A percentile compares a stretch with the other conserved stretches of the same genome.
phyloP scores from a whole-genome alignment of 2,888 invertebrate species.

The Epirrhoe alternata region DNA sequence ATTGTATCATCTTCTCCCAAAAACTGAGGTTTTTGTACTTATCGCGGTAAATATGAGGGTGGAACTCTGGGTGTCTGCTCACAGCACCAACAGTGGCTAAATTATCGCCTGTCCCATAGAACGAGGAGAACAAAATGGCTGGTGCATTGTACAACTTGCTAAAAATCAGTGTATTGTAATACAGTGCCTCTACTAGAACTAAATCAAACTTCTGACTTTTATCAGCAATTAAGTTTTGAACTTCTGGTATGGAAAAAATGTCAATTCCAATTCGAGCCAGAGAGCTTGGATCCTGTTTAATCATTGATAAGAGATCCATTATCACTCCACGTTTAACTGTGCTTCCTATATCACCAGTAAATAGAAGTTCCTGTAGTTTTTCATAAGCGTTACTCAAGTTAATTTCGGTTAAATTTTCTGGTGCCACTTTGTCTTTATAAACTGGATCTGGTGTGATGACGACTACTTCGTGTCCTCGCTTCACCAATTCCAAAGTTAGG shows the following conservation, averaged over 20 bases:
- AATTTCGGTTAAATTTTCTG: conserved; percentile 62
- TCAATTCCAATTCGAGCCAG: conserved; percentile 18
- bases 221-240: conserved; percentile 44
- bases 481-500: conserved; percentile 58
- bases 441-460: conserved; percentile 62
- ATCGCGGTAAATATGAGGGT: conserved; percentile 43
- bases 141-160: conserved; percentile 51
- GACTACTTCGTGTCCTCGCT: conserved; percentile 67
- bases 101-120: conserved; percentile 42
- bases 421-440: conserved; percentile 40
- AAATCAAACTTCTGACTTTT: conserved; percentile 55
- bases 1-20: conserved; percentile 43
- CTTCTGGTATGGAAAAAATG: conserved; percentile 36
- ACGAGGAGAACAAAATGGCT: conserved; percentile 48
- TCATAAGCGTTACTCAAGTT: conserved; percentile 48
- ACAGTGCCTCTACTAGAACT: conserved; percentile 48
- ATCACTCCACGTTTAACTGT: conserved; percentile 41
- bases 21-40: conserved; percentile 40
- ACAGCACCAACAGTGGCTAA: conserved; percentile 47
- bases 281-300: conserved; percentile 4
- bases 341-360: background rate
- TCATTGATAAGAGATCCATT: conserved; percentile 17
- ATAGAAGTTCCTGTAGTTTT: conserved; percentile 2
- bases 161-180: conserved; percentile 44
- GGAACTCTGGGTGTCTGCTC: conserved; percentile 45